Base-by-base conservation (phyloP, 1,140 invertebrate species). In the Limonius californicus region DNA sequence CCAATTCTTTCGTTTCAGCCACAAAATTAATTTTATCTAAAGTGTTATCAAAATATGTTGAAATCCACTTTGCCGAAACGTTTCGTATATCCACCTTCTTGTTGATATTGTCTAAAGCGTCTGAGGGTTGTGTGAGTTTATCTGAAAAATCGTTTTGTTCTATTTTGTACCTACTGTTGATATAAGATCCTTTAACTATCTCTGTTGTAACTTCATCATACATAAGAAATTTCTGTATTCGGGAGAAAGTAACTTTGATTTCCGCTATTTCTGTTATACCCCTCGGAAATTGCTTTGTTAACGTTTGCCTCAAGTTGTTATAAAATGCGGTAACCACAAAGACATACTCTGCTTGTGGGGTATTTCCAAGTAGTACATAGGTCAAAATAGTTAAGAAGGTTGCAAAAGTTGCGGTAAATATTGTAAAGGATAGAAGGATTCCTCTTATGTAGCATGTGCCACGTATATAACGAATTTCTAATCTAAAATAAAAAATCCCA, bases 1-100 rank as follows among this genome's bases (percentile, higher is more conserved):
- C 91, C 88, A 77, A 97, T 95, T 47, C 95, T 91, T 15, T 91
- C 91, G 68, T 88, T 91, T 2, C 92, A 74, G 16, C 85, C 85
- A 11, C 86, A 82, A 53, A 92, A 92, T 74, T 87, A 81, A 70
- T 95, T 91, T 77, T 0, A 91, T 93, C 68, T 84, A 80, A 70
- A 94, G 91, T 16, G 88, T 86, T 65, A 82, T 77, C 14, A 82
- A 80, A 63, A 87, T 82, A 60, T 84, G 79, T 65, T 85, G 85
- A 59, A 93, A 83, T 72, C 93, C 91, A 67, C 81, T 45, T 45
- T 4, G 43, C n/a, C 7, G 16, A n/a, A 45, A 45, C n/a, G 15
- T 45, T 32, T 32, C 11, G 27, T 11, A 32, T 4, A 6, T 32
- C 27, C 4, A 32, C 11, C 27, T 32, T 32, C 27, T 32, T 32